Conservation (phyloP, 2,797 vertebrate genomes). For the Peromyscus aztecus region DNA sequence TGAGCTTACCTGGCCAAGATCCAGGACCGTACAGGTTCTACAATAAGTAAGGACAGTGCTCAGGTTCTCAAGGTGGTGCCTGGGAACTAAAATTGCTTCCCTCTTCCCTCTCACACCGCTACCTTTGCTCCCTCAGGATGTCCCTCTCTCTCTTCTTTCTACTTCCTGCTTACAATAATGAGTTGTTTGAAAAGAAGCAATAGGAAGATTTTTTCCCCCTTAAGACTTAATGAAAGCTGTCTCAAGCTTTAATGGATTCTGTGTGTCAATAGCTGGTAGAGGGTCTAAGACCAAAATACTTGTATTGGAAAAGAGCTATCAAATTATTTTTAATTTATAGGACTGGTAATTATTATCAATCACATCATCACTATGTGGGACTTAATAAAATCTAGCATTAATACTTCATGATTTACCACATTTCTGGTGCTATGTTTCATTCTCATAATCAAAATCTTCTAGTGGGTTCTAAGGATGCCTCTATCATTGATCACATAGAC, state of each 20-base stretch:
- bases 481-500: not conserved
- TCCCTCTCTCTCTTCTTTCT: not conserved
- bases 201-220: not conserved
- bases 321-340: not conserved
- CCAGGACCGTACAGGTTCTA: not conserved
- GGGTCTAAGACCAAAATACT: not conserved
- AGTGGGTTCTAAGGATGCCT: not conserved
- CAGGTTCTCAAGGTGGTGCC: accelerated
- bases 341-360: slow-evolving; percentile 5
- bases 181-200: not conserved
- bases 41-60: not conserved
- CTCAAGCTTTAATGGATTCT: not conserved
- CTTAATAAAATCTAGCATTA: not conserved
- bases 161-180: not conserved
- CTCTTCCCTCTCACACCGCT: too few relatives aligned
- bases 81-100: too few relatives aligned
- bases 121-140: not conserved
- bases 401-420: not conserved
- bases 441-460: slow-evolving; percentile 3
- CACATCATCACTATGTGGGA: not conserved
- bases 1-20: not conserved
- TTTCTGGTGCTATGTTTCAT: slow-evolving; percentile 11
- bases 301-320: not conserved
- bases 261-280: not conserved
- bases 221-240: not conserved